Evolutionary conservation across 2,797 vertebrate genomes (phyloP), one percentile per base, ranked within the genome.

Genomic region (Clarias platycephalus): DNA sequence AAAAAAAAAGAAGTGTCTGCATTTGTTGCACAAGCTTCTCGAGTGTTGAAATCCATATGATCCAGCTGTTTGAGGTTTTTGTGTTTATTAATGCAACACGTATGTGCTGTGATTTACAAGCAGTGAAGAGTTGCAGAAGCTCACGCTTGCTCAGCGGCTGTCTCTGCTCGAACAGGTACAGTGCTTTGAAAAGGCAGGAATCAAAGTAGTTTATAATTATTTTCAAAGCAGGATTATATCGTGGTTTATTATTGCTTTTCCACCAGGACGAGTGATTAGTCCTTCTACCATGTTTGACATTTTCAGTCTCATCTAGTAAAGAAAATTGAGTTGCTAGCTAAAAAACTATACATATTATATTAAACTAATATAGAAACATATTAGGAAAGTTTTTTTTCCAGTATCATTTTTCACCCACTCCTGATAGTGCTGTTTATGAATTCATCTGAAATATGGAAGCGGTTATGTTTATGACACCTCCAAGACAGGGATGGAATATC

Each of bases 11-110:
- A 58, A 67, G 18, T 77, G 72, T 77, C 80, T 82, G 53, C 57
- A n/a, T 34, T 31, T 86, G 53, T 78, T 86, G 20, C 12, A 68
- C 26, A 80, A 58, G 44, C 68, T 74, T 70, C n/a, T 24, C 5
- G 80, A 86, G 80, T 70, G 72, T 70, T 80, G 64, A 84, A 62
- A 58, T 68, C 63, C 53, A 78, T 71, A 80, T 2, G 71, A 85
- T 78, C 80, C 74, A 86, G 84, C 72, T 83, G 80, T 79, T 71
- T 64, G 24, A 70, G 74, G 62, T 70, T 64, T 74, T 53, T 1
- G 26, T 80, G 70, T 80, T 77, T 85, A 85, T 63, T 86, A 71
- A 78, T 57, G 55, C 57, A 78, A 55, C 64, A 57, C 66, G 81
- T 83, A 71, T 62, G 16, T 66, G n/a, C 28, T 4, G 9, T n/a